These are phyloP conservation scores for Montipora cactus DNA, from an alignment of 64 coral and sea anemone genomes.

Conservation along the genomic window DNA sequence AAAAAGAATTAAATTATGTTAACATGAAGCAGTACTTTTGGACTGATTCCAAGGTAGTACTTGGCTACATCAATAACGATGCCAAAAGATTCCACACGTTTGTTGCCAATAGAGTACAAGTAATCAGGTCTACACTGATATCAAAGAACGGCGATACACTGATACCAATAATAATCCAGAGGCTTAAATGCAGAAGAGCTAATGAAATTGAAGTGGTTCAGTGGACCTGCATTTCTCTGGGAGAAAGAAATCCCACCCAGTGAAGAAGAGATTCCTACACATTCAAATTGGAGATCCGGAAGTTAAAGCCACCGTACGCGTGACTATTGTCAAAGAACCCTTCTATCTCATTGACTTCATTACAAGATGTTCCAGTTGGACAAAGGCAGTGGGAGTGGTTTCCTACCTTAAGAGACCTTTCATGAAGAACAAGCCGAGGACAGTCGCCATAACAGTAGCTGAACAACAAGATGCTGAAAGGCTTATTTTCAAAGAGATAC, in stretches of 20 bases:
- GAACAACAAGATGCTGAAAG: slow-evolving; percentile 5
- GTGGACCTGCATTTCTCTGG: slow-evolving; percentile 36
- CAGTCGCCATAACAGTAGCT: slow-evolving; percentile 30
- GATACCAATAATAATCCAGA: slow-evolving; percentile 24
- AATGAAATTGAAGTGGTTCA: slow-evolving; percentile 39
- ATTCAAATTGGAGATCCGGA: slow-evolving; percentile 20
- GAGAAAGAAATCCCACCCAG: not conserved
- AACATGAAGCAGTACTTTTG: not conserved
- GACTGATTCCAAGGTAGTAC: slow-evolving; percentile 18
- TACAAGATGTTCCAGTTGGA: not conserved
- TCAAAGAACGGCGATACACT: slow-evolving; percentile 36
- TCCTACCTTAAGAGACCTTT: not conserved
- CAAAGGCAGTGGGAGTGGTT: not conserved
- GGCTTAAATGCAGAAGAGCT: slow-evolving; percentile 32
- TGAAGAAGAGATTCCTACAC: not conserved
- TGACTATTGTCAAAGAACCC: not conserved
- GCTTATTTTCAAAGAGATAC: slow-evolving; percentile 12
- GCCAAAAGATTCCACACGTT: slow-evolving; percentile 40
- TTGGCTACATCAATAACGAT: not conserved
- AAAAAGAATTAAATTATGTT: not conserved
- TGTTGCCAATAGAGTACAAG: slow-evolving; percentile 64
- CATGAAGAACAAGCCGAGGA: slow-evolving; percentile 10
- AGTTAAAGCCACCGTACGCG: slow-evolving; percentile 34
- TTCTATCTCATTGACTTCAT: not conserved
- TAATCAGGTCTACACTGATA: slow-evolving; percentile 15